These are phyloP conservation scores for Patiria miniata DNA, from an alignment of 35 echinoderm and acorn worm genomes.

Conservation along the genomic window DNA sequence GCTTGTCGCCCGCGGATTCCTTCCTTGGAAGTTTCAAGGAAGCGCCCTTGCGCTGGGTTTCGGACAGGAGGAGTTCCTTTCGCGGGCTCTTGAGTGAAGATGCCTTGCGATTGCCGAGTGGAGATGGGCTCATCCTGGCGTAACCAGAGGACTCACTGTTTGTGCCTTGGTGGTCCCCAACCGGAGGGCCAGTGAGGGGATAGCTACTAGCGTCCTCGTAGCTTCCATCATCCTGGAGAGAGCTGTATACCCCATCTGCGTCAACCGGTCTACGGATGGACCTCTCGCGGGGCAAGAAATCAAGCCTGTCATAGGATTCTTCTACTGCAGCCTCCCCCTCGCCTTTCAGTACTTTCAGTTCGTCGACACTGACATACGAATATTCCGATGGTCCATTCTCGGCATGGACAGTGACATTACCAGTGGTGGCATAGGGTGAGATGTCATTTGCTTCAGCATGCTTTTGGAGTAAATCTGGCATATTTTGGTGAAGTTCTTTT, in stretches of 20 bases:
- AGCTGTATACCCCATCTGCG: background rate
- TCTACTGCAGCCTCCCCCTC: background rate
- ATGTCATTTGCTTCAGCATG: background rate
- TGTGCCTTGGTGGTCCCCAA: background rate
- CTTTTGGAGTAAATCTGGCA: background rate
- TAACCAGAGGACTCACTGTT: background rate
- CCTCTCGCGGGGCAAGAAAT: background rate
- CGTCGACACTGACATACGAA: background rate
- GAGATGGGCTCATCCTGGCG: constrained; percentile 9
- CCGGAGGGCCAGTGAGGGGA: background rate
- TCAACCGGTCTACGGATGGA: background rate
- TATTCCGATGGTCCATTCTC: background rate
- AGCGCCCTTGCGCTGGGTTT: background rate
- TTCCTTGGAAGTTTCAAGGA: background rate
- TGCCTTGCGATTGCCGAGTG: background rate
- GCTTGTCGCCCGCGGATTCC: background rate
- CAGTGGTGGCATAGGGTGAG: background rate
- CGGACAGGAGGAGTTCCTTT: background rate
- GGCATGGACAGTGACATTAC: background rate
- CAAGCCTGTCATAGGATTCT: background rate
- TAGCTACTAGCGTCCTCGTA: background rate
- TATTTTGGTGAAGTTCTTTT: background rate
- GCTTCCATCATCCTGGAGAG: background rate
- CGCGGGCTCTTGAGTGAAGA: background rate
- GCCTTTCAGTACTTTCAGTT: background rate